Base-by-base conservation (phyloP, 2,888 invertebrate genomes). In the Sussaba pulchella region DNA sequence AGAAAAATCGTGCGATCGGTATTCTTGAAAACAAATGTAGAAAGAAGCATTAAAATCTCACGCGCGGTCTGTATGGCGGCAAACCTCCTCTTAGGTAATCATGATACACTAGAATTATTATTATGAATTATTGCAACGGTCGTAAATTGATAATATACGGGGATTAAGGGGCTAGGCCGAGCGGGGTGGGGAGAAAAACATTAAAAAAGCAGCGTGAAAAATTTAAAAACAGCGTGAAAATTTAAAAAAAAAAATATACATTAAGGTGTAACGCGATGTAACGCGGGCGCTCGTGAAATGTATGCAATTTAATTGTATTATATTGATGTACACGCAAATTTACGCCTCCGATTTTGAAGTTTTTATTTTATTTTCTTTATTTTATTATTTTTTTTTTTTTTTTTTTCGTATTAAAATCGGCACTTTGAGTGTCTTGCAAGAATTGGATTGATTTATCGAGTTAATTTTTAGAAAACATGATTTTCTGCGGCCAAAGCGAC, bases 41-140 rank as follows among this genome's bases (percentile, higher is more conserved):
- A 70, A 61, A 45, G 63, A 78, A 78, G 82, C 8, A 31, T 57
- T 10, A 8, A 17, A 39, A 31, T 50, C 36, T 21, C 24, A 59
- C 26, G 31, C 39, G 64, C 26, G 67, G 43, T 59, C 41, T 52
- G 52, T 72, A 59, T 50, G n/a, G n/a, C 76, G 82, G 81, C 82
- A 86, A 81, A 82, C 81, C 83, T 85, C 82, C 76, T 72, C 81
- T 74, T 86, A 87, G 84, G 61, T 64, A 61, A 85, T 82, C 82
- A 71, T 78, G 72, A 69, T 84, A 78, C 71, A 64, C 83, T 83
- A 67, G 71, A 57, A 69, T 81, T 64, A 61, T 61, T 39, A 71
- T 70, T 71, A 70, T 57, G 69, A 69, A 74, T 74, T 69, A 77
- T 77, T 70, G 81, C 72, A 64, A 73, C 52, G 39, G 52, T 81